A percentile compares a stretch with the other conserved stretches of the same genome.
Conservation (phyloP, 2,888 invertebrate genomes). For the Eudasyphora cyanicolor region DNA sequence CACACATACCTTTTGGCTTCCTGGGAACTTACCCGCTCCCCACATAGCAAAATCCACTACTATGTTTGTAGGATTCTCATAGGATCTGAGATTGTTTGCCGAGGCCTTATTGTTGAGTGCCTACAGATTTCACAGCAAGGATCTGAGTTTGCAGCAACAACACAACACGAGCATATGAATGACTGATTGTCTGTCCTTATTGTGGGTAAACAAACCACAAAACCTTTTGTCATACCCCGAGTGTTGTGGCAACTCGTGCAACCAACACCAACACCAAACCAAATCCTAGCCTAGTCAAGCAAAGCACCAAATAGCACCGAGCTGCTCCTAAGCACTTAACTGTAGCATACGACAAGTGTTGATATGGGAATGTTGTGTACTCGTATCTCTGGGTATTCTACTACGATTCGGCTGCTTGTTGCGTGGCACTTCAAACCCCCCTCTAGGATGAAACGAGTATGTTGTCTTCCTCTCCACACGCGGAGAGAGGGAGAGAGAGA, state of each 20-base stretch:
- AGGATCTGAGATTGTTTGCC: neutral
- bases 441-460: neutral
- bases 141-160: neutral
- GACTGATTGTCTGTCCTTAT: neutral
- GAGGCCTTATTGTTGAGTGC: neutral
- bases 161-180: neutral
- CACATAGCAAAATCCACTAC: neutral
- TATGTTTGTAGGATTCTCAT: too few species aligned
- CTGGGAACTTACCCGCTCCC: neutral
- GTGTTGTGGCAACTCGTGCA: neutral
- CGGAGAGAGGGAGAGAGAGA: too few species aligned
- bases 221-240: neutral
- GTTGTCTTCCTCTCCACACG: neutral
- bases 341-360: neutral
- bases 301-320: neutral
- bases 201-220: slow-evolving; percentile 2
- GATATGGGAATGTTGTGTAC: neutral
- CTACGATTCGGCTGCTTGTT: slow-evolving; percentile 7
- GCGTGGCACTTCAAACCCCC: neutral
- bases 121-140: slow-evolving; percentile 1
- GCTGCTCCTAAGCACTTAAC: too few species aligned
- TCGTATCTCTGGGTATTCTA: neutral
- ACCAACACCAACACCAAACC: too few species aligned
- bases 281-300: too few species aligned
- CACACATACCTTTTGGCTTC: neutral